These are phyloP conservation scores for Ormyrus pomaceus DNA, from an alignment of 2,888 invertebrate species.

Conservation along the genomic window DNA sequence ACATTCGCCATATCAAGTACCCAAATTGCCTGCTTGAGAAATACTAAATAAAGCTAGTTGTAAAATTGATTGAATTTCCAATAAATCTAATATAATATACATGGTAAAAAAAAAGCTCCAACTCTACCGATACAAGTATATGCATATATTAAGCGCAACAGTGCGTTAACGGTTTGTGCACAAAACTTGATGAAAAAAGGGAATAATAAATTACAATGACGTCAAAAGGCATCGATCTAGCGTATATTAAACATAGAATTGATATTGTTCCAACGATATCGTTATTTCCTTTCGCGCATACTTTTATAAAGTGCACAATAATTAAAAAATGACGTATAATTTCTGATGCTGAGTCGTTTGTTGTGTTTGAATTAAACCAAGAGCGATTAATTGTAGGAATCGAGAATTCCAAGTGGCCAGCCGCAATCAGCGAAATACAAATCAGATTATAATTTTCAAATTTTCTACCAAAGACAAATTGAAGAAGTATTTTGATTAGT, in stretches of 20 bases:
- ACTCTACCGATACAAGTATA: constrained; percentile 11
- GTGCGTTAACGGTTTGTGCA: constrained; percentile 30
- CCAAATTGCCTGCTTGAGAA: constrained; percentile 45
- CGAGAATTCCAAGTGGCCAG: constrained; percentile 45
- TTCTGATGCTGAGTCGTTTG: background rate
- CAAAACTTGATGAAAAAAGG: constrained; percentile 30
- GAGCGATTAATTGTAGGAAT: background rate
- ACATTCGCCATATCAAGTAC: constrained; percentile 53
- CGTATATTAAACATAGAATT: background rate
- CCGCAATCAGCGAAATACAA: constrained; percentile 61
- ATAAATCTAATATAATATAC: background rate
- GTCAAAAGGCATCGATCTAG: constrained; percentile 26
- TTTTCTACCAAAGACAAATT: constrained; percentile 11
- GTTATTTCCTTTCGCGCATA: background rate
- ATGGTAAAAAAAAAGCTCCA: no score
- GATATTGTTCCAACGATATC: background rate
- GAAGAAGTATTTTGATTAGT: constrained; percentile 41
- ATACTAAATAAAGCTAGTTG: constrained; percentile 10
- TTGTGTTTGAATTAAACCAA: background rate
- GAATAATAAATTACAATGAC: constrained; percentile 34
- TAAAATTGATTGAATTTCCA: constrained; percentile 32
- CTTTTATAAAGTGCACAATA: background rate
- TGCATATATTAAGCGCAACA: constrained; percentile 6
- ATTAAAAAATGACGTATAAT: background rate
- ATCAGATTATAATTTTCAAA: constrained; percentile 48